Percentiles rank a stretch among this genome's conserved stretches.
phyloP scores from a whole-genome alignment of 2,888 invertebrate genomes.

The Drosophila formosana region DNA sequence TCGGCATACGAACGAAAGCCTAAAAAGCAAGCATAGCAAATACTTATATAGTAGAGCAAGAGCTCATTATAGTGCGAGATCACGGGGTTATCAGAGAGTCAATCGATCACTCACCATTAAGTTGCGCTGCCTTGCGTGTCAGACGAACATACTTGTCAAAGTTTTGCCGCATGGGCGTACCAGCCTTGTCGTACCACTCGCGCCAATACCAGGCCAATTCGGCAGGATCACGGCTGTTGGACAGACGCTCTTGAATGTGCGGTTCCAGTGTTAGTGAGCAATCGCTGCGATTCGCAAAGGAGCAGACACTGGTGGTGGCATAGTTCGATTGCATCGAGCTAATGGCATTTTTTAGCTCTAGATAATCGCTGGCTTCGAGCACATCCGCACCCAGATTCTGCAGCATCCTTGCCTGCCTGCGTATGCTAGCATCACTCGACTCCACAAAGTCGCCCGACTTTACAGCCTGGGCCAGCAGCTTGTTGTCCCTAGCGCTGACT shows the following conservation, averaged over 20 bases:
- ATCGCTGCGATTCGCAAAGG: constrained; percentile 87
- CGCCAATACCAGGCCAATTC: constrained; percentile 92
- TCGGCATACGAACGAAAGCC: constrained; percentile 89
- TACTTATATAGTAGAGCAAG: not conserved
- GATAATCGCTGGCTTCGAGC: constrained; percentile 88
- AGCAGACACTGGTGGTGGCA: constrained; percentile 91
- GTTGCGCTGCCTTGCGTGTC: constrained; percentile 89
- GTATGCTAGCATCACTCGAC: constrained; percentile 88
- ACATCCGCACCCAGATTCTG: constrained; percentile 90
- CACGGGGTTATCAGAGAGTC: constrained; percentile 26
- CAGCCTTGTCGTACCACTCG: constrained; percentile 92
- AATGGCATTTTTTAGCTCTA: constrained; percentile 87
- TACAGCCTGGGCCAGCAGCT: constrained; percentile 77
- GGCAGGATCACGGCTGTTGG: constrained; percentile 90
- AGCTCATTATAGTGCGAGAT: constrained; percentile 13
- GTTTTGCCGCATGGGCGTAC: constrained; percentile 87
- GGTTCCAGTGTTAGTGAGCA: constrained; percentile 91
- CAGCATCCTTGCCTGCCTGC: constrained; percentile 90
- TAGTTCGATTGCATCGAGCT: constrained; percentile 92
- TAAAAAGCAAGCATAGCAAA: constrained; percentile 70
- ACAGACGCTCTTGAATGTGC: constrained; percentile 87
- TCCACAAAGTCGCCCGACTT: constrained; percentile 88
- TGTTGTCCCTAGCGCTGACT: constrained; percentile 75
- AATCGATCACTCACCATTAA: constrained; percentile 87
- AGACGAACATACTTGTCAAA: constrained; percentile 89